These are phyloP conservation scores for Bradypodion ventrale DNA, from an alignment of 2,797 vertebrate genomes.

Conservation along the genomic window DNA sequence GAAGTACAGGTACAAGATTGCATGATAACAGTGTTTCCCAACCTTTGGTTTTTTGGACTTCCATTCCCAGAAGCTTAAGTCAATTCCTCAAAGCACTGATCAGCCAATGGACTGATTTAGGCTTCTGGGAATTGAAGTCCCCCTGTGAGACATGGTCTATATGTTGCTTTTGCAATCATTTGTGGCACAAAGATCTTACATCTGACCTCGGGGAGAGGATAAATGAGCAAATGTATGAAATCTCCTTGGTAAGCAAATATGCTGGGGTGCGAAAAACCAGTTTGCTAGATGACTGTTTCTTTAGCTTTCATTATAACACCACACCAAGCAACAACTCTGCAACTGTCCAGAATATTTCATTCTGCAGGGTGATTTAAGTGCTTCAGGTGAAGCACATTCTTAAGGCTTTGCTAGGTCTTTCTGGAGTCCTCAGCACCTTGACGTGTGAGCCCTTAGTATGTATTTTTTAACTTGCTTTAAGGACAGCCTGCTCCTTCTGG, in stretches of 20 bases:
- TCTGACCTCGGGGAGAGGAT: neutral
- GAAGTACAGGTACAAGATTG: neutral
- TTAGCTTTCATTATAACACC: slow-evolving; percentile 14
- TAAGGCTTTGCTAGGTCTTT: slow-evolving; percentile 39
- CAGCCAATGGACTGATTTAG: no score
- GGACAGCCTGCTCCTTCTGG: neutral
- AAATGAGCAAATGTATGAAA: neutral
- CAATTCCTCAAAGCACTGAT: no score
- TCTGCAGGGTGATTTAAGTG: neutral
- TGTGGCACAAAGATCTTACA: no score
- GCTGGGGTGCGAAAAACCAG: neutral
- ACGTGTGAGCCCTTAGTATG: slow-evolving; percentile 1
- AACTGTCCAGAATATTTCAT: neutral
- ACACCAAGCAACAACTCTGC: neutral
- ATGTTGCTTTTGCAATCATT: neutral
- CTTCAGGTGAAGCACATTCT: neutral
- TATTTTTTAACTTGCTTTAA: neutral
- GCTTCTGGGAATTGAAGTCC: neutral
- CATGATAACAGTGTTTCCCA: neutral
- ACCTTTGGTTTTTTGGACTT: no score
- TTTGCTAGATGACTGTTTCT: neutral
- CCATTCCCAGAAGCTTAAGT: no score
- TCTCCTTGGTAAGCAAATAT: neutral
- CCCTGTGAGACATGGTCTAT: no score
- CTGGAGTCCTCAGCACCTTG: neutral